Evolutionary conservation across 30 jellyfish, hydroid and myxozoan genomes (phyloP), one percentile per base, ranked within the genome.

Genomic region (Pelagia noctiluca): DNA sequence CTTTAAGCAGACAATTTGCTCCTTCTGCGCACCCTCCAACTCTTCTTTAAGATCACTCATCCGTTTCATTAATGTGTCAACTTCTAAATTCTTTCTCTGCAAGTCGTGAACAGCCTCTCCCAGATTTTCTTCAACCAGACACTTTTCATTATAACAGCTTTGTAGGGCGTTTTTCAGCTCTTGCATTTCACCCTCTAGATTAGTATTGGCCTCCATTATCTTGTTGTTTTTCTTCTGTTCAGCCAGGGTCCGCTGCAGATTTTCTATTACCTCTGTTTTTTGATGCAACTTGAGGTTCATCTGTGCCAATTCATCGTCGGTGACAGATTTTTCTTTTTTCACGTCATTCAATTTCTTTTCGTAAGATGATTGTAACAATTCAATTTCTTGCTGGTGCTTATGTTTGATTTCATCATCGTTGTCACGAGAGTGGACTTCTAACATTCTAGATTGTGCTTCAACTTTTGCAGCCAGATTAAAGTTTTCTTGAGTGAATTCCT

Each of bases 401-500:
- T 35, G 24, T 52, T 67, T 80, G 13, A 37, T n/a, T 36, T 50
- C 30, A 11, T 78, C 89, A 36, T 64, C 90, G 34, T 48, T 62
- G 11, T 64, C 78, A 28, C 66, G 83, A 16, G 90, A 80, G 50
- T 78, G 89, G 10, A 48, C 36, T 28, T 53, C 90, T 0, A 80
- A 79, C 62, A 80, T 33, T 32, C 75, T 80, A 26, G 71, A 83
- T 49, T 31, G 53, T n/a, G 90, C 42, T 52, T 80, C 90, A 13
- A 80, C 62, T 23, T 80, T 80, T 28, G 83, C 84, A 30, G 67
- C 26, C 22, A 80, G 33, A 24, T 65, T 65, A 36, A 63, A 80
- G 32, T 80, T 80, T 50, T 80, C 90, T 49, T 80, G 90, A 32
- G 63, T 80, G 32, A 80, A 67, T 10, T 80, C 90, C 90, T 80